Evolutionary conservation across 92 coral and sea anemone genomes (phyloP), one percentile per base, ranked within the genome.

Genomic region (Phenganax subtilis): DNA sequence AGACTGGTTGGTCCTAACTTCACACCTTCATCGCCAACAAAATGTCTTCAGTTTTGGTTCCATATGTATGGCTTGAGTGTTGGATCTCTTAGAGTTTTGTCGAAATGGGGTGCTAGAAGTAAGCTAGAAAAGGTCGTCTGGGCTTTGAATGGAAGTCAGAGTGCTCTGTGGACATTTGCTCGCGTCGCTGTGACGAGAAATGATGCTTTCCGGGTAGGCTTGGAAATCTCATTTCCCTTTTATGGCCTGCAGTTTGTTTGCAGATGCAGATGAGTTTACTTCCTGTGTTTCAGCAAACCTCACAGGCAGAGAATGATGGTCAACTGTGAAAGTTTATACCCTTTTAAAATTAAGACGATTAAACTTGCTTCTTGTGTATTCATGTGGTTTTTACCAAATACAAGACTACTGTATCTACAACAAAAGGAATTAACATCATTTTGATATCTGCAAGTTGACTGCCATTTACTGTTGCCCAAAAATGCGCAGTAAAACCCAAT

Each of bases 31-130:
- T 62, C 84, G 10, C 80, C 58, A 54, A 92, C 96, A 8, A 87
- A 72, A 77, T 94, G 98, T 69, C 77, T 94, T 5, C 86, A 87
- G 81, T 94, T 94, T 84, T 94, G 98, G 98, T 94, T 92, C 68
- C 98, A 94, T 76, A 94, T 94, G 98, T 87, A 71, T 76, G 98
- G 98, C 10, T 61, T 89, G 6, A 86, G 86, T 65, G 90, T 92
- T 27, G 98, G 98, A 3, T 89, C 89, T 3, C 67, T 94, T 55
- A 92, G 90, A 73, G 87, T 94, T 15, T 64, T 90, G 6, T 87
- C 90, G 77, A 94, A 94, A 73, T 88, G 92, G 12, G 94, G 89
- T 12, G 85, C 92, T 71, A 97, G 98, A 25, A 94, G 86, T 63
- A 53, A 81, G 80, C 87, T 91, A 16, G 97, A 94, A 75, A 79